Conservation (phyloP, 1,140 invertebrate species). For the Eumeta japonica region DNA sequence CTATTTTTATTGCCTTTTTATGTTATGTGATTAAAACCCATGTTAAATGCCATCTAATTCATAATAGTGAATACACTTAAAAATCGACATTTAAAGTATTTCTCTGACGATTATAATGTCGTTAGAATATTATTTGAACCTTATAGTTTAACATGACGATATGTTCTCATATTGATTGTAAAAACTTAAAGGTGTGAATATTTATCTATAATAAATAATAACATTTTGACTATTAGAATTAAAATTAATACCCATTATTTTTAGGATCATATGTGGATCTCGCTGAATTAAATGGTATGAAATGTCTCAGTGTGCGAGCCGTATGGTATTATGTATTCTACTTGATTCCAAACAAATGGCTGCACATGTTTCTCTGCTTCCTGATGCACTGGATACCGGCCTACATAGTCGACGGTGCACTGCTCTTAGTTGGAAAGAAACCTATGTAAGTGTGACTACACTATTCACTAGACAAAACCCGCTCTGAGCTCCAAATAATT, state of each 20-base stretch:
- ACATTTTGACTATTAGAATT: not conserved
- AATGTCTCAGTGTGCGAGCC: slow-evolving; percentile 35
- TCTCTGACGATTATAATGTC: too few relatives aligned
- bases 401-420: slow-evolving; percentile 58
- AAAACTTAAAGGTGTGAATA: not conserved
- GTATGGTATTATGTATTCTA: slow-evolving; percentile 60
- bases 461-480: too few relatives aligned
- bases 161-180: not conserved
- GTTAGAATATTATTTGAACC: too few relatives aligned
- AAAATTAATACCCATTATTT: slow-evolving; percentile 8
- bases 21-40: too few relatives aligned
- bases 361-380: slow-evolving; percentile 54
- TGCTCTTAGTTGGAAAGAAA: slow-evolving; percentile 60
- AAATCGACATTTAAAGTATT: too few relatives aligned
- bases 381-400: slow-evolving; percentile 64
- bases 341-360: slow-evolving; percentile 42
- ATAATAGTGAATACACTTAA: too few relatives aligned
- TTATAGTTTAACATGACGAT: too few relatives aligned
- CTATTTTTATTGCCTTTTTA: too few relatives aligned
- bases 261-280: slow-evolving; percentile 52
- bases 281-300: slow-evolving; percentile 37
- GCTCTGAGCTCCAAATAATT: too few relatives aligned
- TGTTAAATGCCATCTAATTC: too few relatives aligned
- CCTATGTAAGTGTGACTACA: slow-evolving; percentile 59
- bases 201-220: too few relatives aligned